Percentiles rank a stretch among this genome's conserved stretches.
Conservation (phyloP, 2,113 vertebrate species). For the Chroicocephalus ridibundus region DNA sequence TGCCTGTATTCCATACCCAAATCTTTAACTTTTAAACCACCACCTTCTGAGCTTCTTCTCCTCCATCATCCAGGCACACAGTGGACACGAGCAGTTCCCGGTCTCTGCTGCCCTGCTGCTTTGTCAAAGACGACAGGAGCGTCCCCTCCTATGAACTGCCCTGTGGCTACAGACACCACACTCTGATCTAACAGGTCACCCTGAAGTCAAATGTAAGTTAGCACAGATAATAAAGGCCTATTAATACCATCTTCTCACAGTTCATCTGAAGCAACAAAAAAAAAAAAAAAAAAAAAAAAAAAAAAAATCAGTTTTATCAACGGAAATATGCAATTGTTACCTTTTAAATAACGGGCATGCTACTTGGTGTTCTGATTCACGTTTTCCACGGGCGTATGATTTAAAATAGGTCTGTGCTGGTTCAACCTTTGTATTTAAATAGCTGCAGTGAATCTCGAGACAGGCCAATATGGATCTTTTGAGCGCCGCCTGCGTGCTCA, state of each 20-base stretch:
- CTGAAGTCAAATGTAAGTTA: not conserved
- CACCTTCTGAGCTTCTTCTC: not conserved
- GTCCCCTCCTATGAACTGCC: not conserved
- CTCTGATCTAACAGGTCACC: not conserved
- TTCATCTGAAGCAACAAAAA: not conserved
- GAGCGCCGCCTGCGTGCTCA: not conserved
- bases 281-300: not conserved
- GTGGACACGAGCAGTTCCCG: rapidly evolving
- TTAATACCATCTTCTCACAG: not conserved
- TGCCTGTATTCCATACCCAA: not conserved
- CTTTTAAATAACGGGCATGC: not conserved
- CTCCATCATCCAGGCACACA: not conserved
- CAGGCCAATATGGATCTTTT: rapidly evolving
- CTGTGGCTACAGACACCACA: not conserved
- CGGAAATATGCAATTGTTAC: not conserved
- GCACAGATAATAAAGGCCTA: not conserved
- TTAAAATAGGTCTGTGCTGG: not conserved
- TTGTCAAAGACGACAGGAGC: not conserved
- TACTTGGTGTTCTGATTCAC: not conserved
- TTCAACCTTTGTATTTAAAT: not conserved
- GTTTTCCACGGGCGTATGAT: not conserved
- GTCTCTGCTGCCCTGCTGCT: not conserved
- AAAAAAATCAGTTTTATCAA: not conserved
- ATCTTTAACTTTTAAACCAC: not conserved
- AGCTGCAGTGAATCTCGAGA: not conserved